Conservation (phyloP, 2,888 invertebrate genomes). For the Elaeidobius kamerunicus region DNA sequence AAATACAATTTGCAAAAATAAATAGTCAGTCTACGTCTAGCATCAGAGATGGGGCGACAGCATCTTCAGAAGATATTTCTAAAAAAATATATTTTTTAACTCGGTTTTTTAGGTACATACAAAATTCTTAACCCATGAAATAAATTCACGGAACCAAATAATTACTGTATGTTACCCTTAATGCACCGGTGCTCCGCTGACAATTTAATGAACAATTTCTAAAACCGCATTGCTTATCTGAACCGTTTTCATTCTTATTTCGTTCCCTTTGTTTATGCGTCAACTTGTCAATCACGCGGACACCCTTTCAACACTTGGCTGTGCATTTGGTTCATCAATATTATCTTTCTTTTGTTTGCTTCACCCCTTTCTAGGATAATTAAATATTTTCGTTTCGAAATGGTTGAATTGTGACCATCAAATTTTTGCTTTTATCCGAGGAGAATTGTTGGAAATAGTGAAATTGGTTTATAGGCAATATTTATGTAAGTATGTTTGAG, state of each 20-base stretch:
- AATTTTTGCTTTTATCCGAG: background rate
- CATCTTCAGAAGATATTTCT: no score
- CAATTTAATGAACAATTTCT: slow-evolving; percentile 12
- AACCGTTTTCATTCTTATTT: slow-evolving; percentile 26
- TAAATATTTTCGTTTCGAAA: slow-evolving; percentile 20
- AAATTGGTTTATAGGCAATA: no score
- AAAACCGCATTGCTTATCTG: slow-evolving; percentile 7
- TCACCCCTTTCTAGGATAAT: slow-evolving; percentile 20
- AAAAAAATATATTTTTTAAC: no score
- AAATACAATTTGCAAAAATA: no score
- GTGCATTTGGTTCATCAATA: slow-evolving; percentile 24
- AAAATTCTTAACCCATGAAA: no score
- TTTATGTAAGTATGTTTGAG: no score
- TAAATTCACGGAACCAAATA: no score
- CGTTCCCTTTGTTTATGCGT: slow-evolving; percentile 25
- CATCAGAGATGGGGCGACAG: no score
- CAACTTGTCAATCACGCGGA: slow-evolving; percentile 26
- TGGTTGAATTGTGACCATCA: background rate
- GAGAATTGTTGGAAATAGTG: no score
- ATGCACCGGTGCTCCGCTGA: background rate
- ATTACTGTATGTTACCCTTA: no score
- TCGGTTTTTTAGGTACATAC: no score
- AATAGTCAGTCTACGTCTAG: no score
- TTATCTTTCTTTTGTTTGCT: slow-evolving; percentile 22
- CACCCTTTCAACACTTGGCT: slow-evolving; percentile 17